Evolutionary conservation across 2,888 invertebrate genomes (phyloP).

Genomic region (Salpingus planirostris): DNA sequence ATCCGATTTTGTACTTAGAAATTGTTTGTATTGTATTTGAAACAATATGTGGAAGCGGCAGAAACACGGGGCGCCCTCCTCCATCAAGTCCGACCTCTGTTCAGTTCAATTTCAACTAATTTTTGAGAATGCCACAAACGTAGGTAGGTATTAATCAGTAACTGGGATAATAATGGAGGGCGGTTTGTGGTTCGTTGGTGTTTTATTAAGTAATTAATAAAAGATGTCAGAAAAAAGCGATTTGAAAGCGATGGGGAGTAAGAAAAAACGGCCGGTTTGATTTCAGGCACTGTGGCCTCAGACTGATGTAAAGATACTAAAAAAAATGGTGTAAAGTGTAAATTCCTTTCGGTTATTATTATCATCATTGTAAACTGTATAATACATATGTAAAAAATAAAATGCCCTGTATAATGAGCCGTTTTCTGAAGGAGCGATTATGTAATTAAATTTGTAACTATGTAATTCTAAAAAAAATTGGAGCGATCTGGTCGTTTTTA

Average conservation of each 20-base stretch:
- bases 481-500: slow-evolving; percentile 16
- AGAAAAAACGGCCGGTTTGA: slow-evolving; percentile 28
- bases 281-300: slow-evolving; percentile 35
- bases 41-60: too few species aligned
- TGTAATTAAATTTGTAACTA: slow-evolving; percentile 32
- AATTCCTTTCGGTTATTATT: slow-evolving; percentile 41
- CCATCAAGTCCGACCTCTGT: too few species aligned
- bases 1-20: slow-evolving; percentile 34
- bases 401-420: slow-evolving; percentile 39
- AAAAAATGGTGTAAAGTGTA: slow-evolving; percentile 43
- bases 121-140: too few species aligned
- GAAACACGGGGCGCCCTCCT: too few species aligned
- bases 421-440: slow-evolving; percentile 34
- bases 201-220: too few species aligned
- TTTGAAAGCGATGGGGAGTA: slow-evolving; percentile 31
- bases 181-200: too few species aligned
- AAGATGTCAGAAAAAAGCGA: too few species aligned
- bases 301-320: slow-evolving; percentile 45
- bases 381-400: slow-evolving; percentile 43
- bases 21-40: slow-evolving; percentile 31
- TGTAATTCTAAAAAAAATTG: slow-evolving; percentile 17
- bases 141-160: too few species aligned
- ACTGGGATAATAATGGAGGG: too few species aligned
- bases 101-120: too few species aligned
- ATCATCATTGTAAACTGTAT: slow-evolving; percentile 39